A percentile compares a stretch with the other conserved stretches of the same genome.
Evolutionary conservation across 2,113 vertebrate species (phyloP).

Genomic region (Mormyrus iriodes): DNA sequence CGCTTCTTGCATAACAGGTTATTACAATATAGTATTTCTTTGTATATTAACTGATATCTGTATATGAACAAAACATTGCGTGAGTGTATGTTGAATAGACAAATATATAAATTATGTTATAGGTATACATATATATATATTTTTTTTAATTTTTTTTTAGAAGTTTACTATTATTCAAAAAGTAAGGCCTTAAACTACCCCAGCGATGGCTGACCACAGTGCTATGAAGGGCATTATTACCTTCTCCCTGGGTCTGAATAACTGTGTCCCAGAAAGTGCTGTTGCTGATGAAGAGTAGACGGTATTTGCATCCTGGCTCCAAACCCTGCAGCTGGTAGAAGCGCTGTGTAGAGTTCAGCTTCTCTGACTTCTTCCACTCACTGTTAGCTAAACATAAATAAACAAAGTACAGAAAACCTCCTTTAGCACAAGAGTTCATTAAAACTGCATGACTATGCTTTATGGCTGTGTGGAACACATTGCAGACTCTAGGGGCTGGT

Average conservation of each 20-base stretch:
- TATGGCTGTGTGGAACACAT: neutral
- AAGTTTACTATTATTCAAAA: neutral
- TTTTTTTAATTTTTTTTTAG: neutral
- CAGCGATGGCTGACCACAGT: neutral
- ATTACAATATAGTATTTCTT: neutral
- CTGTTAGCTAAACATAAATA: conserved; percentile 35
- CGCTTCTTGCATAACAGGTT: neutral
- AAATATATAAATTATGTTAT: neutral
- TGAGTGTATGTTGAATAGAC: neutral
- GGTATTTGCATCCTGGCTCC: conserved; percentile 62
- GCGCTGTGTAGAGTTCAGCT: conserved; percentile 62
- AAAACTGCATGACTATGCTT: neutral
- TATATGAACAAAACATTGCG: neutral
- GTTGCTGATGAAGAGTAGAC: conserved; percentile 52
- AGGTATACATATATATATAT: too few species aligned
- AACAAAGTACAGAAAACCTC: neutral
- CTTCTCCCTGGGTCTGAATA: conserved; percentile 57
- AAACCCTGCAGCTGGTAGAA: conserved; percentile 65
- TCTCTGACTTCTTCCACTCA: conserved; percentile 41
- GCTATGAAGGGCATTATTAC: conserved; percentile 38
- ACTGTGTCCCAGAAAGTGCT: conserved; percentile 44
- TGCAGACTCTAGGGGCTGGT: neutral
- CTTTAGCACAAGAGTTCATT: neutral
- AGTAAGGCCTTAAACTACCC: neutral
- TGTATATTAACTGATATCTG: neutral